Evolutionary conservation across 2,888 invertebrate species (phyloP), one percentile per base, ranked within the genome.

Genomic region (Nemapogon koenigi): DNA sequence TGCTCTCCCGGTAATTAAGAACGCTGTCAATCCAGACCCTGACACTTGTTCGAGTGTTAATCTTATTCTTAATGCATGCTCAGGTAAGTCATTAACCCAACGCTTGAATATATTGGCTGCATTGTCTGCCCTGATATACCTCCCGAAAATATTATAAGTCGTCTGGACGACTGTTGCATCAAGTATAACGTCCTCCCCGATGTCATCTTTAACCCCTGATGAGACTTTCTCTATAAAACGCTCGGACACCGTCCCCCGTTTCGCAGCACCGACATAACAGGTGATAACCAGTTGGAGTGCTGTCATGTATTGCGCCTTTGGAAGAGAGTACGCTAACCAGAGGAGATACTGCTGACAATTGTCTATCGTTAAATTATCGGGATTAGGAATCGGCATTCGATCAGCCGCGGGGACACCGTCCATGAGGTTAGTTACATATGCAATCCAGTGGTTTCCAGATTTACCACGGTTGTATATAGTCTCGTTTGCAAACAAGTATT

Each of bases 41-140:
- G 10, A 4, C 7, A 28, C 28, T 28, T 28, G 28, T 10, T 28
- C 28, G 28, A 28, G 28, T 6, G 31, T 13, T 31, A 31, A 16
- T 16, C 31, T 4, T 4, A 31, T 8, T 31, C 31, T 13, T 6
- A 31, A 15, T 13, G 31, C 31, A 15, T 15, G 15, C 31, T 31
- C 14, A 4, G 31, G 31, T 8, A 31, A 15, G n/a, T 31, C 31
- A 16, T 11, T 4, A 4, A 15, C 6, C 31, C 31, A 31, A 15
- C 15, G 4, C 4, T 13, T 8, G 7, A 31, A 16, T 16, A 31
- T 16, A 10, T 11, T 13, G 11, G 10, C 4, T 7, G 28, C 28
- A 28, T 28, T 28, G 4, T 7, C 6, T 28, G 7, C 28, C 6
- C 4, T 4, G 10, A 28, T 11, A 11, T 28, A 11, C 4, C 7